Percentiles rank a stretch among this genome's conserved stretches.
Evolutionary conservation across 1,140 invertebrate genomes (phyloP).

Genomic region (Aphaenogaster floridana): DNA sequence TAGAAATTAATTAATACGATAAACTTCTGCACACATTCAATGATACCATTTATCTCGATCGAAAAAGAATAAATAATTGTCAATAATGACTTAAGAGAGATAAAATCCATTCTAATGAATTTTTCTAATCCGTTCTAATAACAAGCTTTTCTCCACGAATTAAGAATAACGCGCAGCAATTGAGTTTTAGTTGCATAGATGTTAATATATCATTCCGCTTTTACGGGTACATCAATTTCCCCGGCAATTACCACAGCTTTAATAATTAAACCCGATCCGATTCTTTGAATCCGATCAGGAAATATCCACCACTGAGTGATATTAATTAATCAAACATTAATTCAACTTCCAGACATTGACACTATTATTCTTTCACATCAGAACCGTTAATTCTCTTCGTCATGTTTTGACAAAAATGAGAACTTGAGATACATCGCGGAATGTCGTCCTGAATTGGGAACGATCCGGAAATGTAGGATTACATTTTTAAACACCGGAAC

Average conservation of each 20-base stretch:
- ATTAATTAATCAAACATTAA: conserved; percentile 14
- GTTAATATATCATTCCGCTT: not conserved
- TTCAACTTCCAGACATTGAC: not conserved
- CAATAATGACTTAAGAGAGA: not conserved
- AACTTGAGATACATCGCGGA: not conserved
- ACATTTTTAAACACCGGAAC: conserved; percentile 11
- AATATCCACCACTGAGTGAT: not conserved
- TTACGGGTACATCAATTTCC: not conserved
- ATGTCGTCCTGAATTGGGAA: not conserved
- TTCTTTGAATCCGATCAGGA: not conserved
- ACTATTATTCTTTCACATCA: not conserved
- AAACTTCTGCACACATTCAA: not conserved
- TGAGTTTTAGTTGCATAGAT: not conserved
- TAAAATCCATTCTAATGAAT: not conserved
- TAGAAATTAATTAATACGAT: not conserved
- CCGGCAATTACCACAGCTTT: not conserved
- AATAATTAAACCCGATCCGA: not conserved
- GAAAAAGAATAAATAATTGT: not conserved
- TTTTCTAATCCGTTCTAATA: no score
- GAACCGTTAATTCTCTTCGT: not conserved
- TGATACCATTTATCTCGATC: not conserved
- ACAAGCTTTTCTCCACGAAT: not conserved
- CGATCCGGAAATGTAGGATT: conserved; percentile 15
- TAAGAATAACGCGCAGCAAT: not conserved
- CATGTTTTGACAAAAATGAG: not conserved